A percentile compares a stretch with the other conserved stretches of the same genome.
Evolutionary conservation across 2,113 vertebrate genomes (phyloP).

Genomic region (Pomatorhinus ruficollis): DNA sequence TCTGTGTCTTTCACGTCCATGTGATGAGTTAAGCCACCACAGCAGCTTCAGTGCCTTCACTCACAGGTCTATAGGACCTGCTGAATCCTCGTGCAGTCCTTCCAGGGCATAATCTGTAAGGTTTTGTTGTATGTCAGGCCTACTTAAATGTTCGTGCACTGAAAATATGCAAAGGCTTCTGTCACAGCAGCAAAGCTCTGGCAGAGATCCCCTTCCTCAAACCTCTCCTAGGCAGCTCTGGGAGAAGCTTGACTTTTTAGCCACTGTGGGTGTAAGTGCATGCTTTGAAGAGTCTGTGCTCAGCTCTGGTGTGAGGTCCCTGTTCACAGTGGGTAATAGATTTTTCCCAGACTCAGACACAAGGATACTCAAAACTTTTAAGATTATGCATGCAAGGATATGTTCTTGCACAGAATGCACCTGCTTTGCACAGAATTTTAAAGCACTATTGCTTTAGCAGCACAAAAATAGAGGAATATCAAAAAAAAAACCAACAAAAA

Average conservation of each 20-base stretch:
- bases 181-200: background rate
- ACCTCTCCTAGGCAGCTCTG: background rate
- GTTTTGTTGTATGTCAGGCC: background rate
- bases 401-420: background rate
- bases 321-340: background rate
- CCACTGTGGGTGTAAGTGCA: background rate
- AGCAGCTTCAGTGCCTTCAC: background rate
- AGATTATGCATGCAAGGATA: background rate
- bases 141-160: background rate
- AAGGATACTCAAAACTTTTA: background rate
- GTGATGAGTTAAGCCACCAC: background rate
- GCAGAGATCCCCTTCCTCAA: background rate
- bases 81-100: background rate
- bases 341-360: background rate
- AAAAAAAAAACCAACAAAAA: no score
- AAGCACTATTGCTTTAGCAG: background rate
- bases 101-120: background rate
- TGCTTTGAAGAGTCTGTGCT: background rate
- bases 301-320: background rate
- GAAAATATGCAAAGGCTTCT: background rate
- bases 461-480: background rate
- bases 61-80: background rate
- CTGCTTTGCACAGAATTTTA: background rate
- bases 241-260: background rate
- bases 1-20: background rate